Base-by-base conservation (phyloP, 2,888 invertebrate species). In the Pollenia labialis region DNA sequence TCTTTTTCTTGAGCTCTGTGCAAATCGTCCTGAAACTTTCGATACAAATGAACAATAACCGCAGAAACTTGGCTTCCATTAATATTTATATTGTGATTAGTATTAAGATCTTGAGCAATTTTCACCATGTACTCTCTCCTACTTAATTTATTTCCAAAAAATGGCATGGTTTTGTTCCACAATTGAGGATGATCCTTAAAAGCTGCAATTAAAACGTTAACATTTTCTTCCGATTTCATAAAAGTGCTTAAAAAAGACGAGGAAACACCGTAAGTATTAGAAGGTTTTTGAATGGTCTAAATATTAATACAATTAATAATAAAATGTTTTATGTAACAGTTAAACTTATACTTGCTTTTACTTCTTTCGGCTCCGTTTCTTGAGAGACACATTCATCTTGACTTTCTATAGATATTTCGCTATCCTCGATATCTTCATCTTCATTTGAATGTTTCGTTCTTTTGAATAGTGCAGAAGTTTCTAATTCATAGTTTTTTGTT, bases 91-190 rank as follows among this genome's bases (percentile, higher is more conserved):
- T 84, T 77, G n/a, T 76, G 52, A 64, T 87, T 77, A 4, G 18
- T 48, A 50, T 74, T 56, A 18, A 87, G 72, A n/a, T 84, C 81
- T 62, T 79, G 32, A 32, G 80, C 44, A 52, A 87, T 81, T 77
- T 81, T 72, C 6, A 77, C 46, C 84, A 87, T 80, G 8, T 77
- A 74, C 58, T 85, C 84, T 48, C 84, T 66, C 2, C 79, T 60
- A 54, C 75, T 85, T 46, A 81, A 23, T 56, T 87, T 84, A 7
- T 72, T 69, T 3, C 81, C 52, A 64, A 52, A 80, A 12, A 81
- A 42, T 32, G 84, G 44, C 81, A 81, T 42, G 44, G 68, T 77
- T 60, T 80, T 84, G 14, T 87, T 87, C 87, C 87, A 87, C 46
- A 87, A 54, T 44, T 77, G 54, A 0, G 87, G 75, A 2, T 84